Percentiles rank a stretch among this genome's conserved stretches.
Conservation (phyloP, 1,140 invertebrate genomes). For the Caenorhabditis remanei region DNA sequence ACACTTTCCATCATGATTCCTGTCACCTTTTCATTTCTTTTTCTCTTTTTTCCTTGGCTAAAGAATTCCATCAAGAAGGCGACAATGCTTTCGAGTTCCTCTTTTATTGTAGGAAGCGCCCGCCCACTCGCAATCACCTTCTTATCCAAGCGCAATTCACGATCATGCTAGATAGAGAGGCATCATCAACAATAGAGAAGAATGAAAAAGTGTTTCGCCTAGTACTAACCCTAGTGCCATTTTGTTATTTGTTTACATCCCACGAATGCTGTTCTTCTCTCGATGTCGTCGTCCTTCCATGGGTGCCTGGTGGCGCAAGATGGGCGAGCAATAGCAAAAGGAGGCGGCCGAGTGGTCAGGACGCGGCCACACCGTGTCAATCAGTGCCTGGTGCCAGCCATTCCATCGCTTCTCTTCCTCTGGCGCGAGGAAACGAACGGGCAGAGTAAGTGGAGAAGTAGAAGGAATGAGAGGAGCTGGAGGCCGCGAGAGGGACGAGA, state of each 20-base stretch:
- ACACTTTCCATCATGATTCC: not conserved
- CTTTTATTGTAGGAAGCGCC: not conserved
- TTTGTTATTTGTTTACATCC: slow-evolving; percentile 51
- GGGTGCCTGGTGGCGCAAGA: slow-evolving; percentile 47
- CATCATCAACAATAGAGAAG: not conserved
- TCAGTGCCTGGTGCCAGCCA: slow-evolving; percentile 41
- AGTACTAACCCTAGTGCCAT: slow-evolving; percentile 44
- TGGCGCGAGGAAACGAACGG: slow-evolving; percentile 34
- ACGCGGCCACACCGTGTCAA: slow-evolving; percentile 45
- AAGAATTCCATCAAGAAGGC: not conserved
- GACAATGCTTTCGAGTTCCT: slow-evolving; percentile 2
- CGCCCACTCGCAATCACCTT: not conserved
- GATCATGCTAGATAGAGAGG: slow-evolving; percentile 5
- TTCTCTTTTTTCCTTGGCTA: not conserved
- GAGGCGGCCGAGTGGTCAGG: slow-evolving; percentile 16
- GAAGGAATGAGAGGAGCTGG: slow-evolving; percentile 8
- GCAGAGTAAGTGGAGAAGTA: slow-evolving; percentile 43
- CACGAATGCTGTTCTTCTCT: slow-evolving; percentile 38
- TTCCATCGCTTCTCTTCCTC: slow-evolving; percentile 44
- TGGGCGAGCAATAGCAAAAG: slow-evolving; percentile 29
- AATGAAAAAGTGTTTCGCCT: slow-evolving; percentile 39
- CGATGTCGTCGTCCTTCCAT: slow-evolving; percentile 34
- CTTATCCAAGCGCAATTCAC: not conserved
- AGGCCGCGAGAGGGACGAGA: slow-evolving; percentile 49
- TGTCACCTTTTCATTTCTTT: not conserved